phyloP scores from a whole-genome alignment of 2,797 vertebrate species.

The Lacerta bilineata region DNA sequence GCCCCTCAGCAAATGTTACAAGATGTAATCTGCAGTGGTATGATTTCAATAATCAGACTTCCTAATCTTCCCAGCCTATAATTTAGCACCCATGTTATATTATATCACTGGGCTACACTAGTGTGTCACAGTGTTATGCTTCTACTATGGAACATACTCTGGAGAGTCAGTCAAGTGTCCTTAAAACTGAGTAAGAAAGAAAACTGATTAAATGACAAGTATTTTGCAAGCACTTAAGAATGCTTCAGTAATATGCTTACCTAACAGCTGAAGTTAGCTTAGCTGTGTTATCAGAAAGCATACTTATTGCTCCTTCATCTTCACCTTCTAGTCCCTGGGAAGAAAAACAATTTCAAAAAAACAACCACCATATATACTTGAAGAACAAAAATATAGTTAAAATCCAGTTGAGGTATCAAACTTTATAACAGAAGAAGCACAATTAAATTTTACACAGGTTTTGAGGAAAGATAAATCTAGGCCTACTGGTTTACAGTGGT shows the following conservation, averaged over 20 bases:
- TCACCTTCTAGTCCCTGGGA: conserved; percentile 92
- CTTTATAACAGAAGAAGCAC: not conserved
- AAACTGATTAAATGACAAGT: conserved; percentile 21
- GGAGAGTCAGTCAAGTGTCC: not conserved
- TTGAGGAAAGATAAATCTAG: not conserved
- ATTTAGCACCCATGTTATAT: not conserved
- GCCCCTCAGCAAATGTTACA: not conserved
- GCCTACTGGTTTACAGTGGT: not conserved
- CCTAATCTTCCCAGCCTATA: not conserved
- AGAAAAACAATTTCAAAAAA: conserved; percentile 34
- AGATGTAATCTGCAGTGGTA: not conserved
- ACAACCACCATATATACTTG: conserved; percentile 9
- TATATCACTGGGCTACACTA: not conserved
- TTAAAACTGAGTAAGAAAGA: conserved; percentile 12
- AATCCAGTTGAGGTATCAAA: not conserved
- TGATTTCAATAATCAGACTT: not conserved
- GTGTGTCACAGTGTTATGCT: not conserved
- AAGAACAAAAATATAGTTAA: conserved; percentile 34
- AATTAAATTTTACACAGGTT: not conserved
- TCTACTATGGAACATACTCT: not conserved
- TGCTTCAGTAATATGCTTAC: conserved; percentile 74
- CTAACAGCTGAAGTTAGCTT: conserved; percentile 98
- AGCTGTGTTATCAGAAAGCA: conserved; percentile 98
- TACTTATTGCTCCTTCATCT: conserved; percentile 98
- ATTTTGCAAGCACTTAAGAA: conserved; percentile 24